Evolutionary conservation across 2,888 invertebrate species (phyloP).

Genomic region (Aricia artaxerxes): DNA sequence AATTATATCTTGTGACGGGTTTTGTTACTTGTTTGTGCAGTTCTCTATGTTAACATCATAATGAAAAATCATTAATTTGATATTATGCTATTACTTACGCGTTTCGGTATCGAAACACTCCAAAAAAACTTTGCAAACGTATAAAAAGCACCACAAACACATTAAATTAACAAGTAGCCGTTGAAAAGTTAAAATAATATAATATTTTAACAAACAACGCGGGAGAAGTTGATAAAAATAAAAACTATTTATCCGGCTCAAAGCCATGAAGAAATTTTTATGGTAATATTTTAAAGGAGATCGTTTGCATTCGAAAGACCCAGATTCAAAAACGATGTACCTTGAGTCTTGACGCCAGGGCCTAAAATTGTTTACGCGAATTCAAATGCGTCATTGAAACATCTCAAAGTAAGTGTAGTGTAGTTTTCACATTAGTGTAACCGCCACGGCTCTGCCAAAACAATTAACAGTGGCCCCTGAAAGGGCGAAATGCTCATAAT

Average conservation of each 20-base stretch:
- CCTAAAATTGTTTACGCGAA: not conserved
- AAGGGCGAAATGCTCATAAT: constrained; percentile 33
- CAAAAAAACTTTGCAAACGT: not conserved
- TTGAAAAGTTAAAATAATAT: not conserved
- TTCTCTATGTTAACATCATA: not conserved
- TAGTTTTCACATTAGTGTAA: not conserved
- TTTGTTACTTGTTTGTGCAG: not conserved
- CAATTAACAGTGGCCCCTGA: constrained; percentile 22
- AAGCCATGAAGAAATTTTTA: not conserved
- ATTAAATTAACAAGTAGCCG: not conserved
- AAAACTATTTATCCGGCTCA: not conserved
- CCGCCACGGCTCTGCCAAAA: constrained; percentile 10
- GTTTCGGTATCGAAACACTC: not conserved
- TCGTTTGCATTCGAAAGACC: not conserved
- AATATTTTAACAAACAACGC: constrained; percentile 12
- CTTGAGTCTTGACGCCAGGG: not conserved
- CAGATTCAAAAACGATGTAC: not conserved
- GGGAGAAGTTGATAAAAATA: not conserved
- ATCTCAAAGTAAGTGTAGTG: constrained; percentile 5
- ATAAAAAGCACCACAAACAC: not conserved
- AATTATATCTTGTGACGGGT: not conserved
- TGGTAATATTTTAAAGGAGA: not conserved
- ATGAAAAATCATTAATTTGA: not conserved
- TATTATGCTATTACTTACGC: not conserved
- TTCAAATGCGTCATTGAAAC: not conserved